Evolutionary conservation across 2,888 invertebrate species (phyloP).

Genomic region (Drosophila nr. medialis): DNA sequence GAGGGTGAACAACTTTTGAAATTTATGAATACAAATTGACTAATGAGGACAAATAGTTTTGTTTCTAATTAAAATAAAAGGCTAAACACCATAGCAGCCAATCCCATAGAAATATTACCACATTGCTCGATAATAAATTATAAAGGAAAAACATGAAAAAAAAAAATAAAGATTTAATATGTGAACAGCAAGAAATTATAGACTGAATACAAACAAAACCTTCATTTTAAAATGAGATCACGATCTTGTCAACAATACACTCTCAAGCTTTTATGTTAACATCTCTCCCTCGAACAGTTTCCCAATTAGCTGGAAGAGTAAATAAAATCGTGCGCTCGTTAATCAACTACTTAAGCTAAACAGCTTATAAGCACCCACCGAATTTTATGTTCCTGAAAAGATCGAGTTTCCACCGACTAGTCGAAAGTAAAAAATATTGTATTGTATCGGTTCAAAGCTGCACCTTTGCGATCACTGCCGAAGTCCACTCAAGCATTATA

Average conservation of each 20-base stretch:
- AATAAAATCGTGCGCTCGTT: not conserved
- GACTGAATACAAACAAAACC: not conserved
- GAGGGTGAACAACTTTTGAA: not conserved
- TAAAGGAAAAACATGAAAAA: not conserved
- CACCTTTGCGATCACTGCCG: constrained; percentile 20
- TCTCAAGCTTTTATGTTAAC: not conserved
- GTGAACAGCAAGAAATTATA: not conserved
- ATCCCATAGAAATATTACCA: not conserved
- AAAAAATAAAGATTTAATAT: not conserved
- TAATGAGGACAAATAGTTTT: not conserved
- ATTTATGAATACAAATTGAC: not conserved
- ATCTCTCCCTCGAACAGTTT: not conserved
- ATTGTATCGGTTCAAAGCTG: constrained; percentile 8
- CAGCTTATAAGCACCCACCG: constrained; percentile 45
- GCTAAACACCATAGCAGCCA: not conserved
- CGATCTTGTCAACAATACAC: not conserved
- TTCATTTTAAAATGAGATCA: not conserved
- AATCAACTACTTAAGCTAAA: constrained; percentile 10
- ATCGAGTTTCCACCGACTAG: constrained; percentile 13
- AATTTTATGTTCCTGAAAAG: constrained; percentile 14
- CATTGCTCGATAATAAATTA: not conserved
- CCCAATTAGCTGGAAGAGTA: not conserved
- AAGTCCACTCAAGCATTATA: constrained; percentile 44
- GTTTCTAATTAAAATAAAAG: not conserved
- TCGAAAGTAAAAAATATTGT: constrained; percentile 7